Evolutionary conservation across 35 echinoderm and acorn worm species (phyloP).

Genomic region (Diadema setosum): DNA sequence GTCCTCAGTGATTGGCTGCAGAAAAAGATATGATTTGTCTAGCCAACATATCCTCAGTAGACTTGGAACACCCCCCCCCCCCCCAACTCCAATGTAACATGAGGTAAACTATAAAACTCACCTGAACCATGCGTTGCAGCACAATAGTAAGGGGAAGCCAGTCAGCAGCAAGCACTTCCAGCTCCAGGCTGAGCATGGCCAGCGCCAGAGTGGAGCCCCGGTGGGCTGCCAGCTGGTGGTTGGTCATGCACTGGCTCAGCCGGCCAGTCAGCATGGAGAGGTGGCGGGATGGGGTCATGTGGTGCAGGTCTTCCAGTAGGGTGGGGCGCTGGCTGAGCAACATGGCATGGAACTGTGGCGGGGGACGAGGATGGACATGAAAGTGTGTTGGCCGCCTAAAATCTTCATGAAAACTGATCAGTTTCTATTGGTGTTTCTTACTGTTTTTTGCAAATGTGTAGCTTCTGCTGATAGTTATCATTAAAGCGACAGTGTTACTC

Average conservation of each 20-base stretch:
- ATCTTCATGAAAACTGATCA: too few species aligned
- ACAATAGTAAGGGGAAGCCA: slow-evolving; percentile 82
- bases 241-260: slow-evolving; percentile 52
- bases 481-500: too few species aligned
- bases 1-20: too few species aligned
- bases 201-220: slow-evolving; percentile 78
- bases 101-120: too few species aligned
- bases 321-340: slow-evolving; percentile 57
- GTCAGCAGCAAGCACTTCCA: slow-evolving; percentile 78
- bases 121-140: slow-evolving; percentile 74
- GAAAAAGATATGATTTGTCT: too few species aligned
- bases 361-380: background rate
- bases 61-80: too few species aligned
- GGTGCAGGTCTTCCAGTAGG: slow-evolving; percentile 65
- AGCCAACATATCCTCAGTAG: too few species aligned
- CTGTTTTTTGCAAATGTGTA: too few species aligned
- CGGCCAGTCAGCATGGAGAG: slow-evolving; percentile 81
- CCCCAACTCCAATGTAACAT: too few species aligned
- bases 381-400: too few species aligned
- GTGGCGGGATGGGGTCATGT: slow-evolving; percentile 88
- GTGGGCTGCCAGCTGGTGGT: slow-evolving; percentile 65
- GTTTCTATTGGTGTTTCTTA: too few species aligned
- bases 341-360: slow-evolving; percentile 81
- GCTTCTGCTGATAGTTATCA: too few species aligned
- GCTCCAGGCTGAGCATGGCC: slow-evolving; percentile 84